phyloP scores from a whole-genome alignment of 2,113 vertebrate species.

The Bufo gargarizans region DNA sequence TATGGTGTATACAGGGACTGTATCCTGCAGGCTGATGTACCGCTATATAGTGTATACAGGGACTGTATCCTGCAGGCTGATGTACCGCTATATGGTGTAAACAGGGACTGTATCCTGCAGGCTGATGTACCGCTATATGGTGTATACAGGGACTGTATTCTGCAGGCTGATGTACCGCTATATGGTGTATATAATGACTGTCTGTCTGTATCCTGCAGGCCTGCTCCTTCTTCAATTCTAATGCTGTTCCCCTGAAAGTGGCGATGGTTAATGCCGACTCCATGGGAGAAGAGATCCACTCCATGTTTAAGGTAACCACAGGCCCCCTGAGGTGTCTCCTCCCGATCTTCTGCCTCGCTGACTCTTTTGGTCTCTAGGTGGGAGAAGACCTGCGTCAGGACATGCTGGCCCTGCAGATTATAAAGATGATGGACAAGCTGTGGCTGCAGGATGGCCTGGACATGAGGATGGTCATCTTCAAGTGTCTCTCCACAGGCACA shows the following conservation, averaged over 20 bases:
- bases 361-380: constrained; percentile 90
- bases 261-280: constrained; percentile 91
- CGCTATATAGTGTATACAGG: too few relatives aligned
- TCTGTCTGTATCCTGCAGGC: constrained; percentile 73
- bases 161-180: neutral
- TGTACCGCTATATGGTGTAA: too few relatives aligned
- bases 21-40: constrained; percentile 72
- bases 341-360: too few relatives aligned
- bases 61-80: too few relatives aligned
- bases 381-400: constrained; percentile 97
- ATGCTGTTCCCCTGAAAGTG: constrained; percentile 92
- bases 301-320: constrained; percentile 93
- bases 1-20: neutral
- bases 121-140: neutral
- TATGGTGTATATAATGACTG: neutral
- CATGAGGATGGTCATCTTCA: constrained; percentile 96
- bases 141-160: neutral
- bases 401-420: constrained; percentile 98
- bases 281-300: constrained; percentile 94
- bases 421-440: constrained; percentile 98
- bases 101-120: too few relatives aligned
- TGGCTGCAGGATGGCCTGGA: constrained; percentile 98
- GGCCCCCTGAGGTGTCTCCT: too few relatives aligned
- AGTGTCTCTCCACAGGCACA: constrained; percentile 95
- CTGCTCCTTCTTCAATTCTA: constrained; percentile 99